Evolutionary conservation across 2,888 invertebrate species (phyloP).

Genomic region (Epirrhoe tristata): DNA sequence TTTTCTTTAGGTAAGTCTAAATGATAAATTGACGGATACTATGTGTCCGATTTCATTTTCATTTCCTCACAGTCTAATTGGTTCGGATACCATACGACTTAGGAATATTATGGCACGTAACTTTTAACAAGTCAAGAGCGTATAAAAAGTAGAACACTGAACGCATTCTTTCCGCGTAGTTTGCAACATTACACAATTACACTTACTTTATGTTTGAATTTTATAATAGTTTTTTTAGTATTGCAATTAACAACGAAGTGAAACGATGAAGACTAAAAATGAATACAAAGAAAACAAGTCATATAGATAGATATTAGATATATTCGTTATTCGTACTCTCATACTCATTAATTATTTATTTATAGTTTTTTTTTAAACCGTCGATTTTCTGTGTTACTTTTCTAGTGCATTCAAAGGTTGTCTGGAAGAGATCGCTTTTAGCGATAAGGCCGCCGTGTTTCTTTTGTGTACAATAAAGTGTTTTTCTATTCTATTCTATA

Average conservation of each 20-base stretch:
- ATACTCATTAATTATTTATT: no score
- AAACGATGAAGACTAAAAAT: background rate
- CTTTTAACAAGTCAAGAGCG: background rate
- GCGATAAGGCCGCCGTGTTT: no score
- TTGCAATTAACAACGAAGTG: background rate
- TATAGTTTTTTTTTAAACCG: no score
- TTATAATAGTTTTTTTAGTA: background rate
- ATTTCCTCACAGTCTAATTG: conserved; percentile 30
- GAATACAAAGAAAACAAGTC: no score
- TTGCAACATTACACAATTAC: conserved; percentile 11
- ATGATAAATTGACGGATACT: background rate
- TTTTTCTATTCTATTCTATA: no score
- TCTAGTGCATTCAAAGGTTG: no score
- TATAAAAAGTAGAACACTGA: conserved; percentile 14
- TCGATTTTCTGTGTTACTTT: no score
- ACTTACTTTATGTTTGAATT: background rate
- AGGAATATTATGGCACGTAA: background rate
- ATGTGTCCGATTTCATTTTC: conserved; percentile 20
- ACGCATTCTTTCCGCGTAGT: conserved; percentile 4
- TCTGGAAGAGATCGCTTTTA: no score
- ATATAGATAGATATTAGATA: no score
- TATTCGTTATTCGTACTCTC: no score
- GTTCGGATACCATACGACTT: conserved; percentile 1
- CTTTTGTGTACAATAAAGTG: no score
- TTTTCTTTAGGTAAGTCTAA: background rate